Evolutionary conservation across 2,888 invertebrate genomes (phyloP).

Genomic region (Drosophila colorata): DNA sequence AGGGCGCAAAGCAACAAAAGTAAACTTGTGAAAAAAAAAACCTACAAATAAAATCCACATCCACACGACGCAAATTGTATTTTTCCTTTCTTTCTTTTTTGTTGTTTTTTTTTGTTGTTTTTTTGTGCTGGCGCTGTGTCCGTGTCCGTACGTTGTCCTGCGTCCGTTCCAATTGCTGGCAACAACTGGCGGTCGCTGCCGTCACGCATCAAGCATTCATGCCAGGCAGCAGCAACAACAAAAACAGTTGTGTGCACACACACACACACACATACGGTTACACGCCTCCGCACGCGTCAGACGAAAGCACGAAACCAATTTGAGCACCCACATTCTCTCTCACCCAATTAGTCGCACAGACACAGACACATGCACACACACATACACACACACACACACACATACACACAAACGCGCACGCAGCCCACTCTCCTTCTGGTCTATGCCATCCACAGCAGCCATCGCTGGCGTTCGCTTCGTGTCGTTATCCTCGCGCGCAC

Average conservation of each 20-base stretch:
- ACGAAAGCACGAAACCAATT: constrained; percentile 81
- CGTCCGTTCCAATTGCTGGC: constrained; percentile 74
- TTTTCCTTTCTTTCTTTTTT: constrained; percentile 39
- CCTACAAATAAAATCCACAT: constrained; percentile 70
- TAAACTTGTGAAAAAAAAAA: constrained; percentile 57
- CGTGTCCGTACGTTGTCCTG: constrained; percentile 51
- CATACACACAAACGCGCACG: constrained; percentile 45
- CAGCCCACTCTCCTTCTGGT: constrained; percentile 24
- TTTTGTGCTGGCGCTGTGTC: constrained; percentile 36
- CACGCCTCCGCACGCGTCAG: constrained; percentile 79
- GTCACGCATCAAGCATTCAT: constrained; percentile 79
- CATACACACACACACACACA: constrained; percentile 45
- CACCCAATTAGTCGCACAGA: constrained; percentile 84
- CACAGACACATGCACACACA: constrained; percentile 53
- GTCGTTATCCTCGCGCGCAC: constrained; percentile 78
- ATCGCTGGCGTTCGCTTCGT: constrained; percentile 61
- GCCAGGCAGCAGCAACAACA: constrained; percentile 56
- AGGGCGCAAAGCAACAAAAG: constrained; percentile 60
- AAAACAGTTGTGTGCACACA: constrained; percentile 19
- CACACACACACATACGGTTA: constrained; percentile 53
- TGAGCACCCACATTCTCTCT: constrained; percentile 82
- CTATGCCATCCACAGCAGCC: constrained; percentile 32
- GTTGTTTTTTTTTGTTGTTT: constrained; percentile 26
- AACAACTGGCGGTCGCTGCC: constrained; percentile 78
- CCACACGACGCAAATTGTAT: constrained; percentile 71